These are phyloP conservation scores for Conopomorpha cramerella DNA, from an alignment of 1,140 invertebrate species.

Conservation along the genomic window DNA sequence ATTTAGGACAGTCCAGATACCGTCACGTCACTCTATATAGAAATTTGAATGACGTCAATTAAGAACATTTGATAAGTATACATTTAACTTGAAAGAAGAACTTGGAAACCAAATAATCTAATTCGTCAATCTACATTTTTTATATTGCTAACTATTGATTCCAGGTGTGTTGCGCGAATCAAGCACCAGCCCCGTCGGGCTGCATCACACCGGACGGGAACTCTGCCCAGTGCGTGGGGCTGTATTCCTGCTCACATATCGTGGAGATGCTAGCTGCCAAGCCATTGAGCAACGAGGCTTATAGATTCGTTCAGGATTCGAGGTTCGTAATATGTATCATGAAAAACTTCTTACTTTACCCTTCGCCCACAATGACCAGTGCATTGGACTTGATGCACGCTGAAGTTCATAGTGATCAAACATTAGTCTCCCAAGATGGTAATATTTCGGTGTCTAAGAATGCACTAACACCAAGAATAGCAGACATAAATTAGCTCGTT, in stretches of 20 bases:
- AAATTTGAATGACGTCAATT: too few species aligned
- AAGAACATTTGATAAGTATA: too few species aligned
- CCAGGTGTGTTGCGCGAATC: constrained; percentile 25
- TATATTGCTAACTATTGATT: not conserved
- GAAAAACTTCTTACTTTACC: not conserved
- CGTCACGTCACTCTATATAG: too few species aligned
- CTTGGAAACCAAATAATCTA: not conserved
- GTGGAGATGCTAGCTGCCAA: constrained; percentile 5
- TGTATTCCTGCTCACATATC: constrained; percentile 14
- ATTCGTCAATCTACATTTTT: not conserved
- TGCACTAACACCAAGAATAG: too few species aligned
- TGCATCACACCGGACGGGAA: constrained; percentile 17
- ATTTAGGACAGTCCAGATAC: too few species aligned
- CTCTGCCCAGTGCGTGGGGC: constrained; percentile 13
- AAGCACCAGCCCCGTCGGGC: not conserved
- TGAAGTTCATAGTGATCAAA: not conserved
- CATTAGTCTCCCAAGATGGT: not conserved
- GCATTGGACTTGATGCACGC: not conserved
- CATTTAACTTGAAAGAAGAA: not conserved
- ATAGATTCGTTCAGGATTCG: constrained; percentile 15
- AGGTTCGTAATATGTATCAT: constrained; percentile 11
- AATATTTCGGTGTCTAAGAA: too few species aligned
- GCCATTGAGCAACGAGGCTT: constrained; percentile 5
- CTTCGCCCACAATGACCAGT: too few species aligned
- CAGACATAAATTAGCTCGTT: too few species aligned